phyloP scores from a whole-genome alignment of 2,113 vertebrate species.

The Tragelaphus strepsiceros region DNA sequence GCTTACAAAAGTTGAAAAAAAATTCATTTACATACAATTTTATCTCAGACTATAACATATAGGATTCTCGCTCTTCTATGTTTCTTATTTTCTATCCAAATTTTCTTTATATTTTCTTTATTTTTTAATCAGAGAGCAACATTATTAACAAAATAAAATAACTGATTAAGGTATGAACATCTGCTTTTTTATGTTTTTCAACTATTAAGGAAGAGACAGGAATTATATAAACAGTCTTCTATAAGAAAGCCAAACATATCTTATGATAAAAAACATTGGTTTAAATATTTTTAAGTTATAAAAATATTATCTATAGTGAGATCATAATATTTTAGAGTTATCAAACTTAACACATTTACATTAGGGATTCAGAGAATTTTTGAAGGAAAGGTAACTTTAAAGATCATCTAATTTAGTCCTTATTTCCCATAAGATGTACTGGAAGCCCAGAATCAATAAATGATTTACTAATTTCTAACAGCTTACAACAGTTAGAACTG shows the following conservation, averaged over 20 bases:
- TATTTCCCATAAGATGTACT: not conserved
- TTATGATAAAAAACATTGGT: not conserved
- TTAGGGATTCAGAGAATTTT: not conserved
- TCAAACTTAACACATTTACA: not conserved
- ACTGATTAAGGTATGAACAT: not conserved
- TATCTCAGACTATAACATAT: not conserved
- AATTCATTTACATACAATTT: not conserved
- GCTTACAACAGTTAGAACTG: not conserved
- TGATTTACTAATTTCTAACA: not conserved
- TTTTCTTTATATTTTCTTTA: not conserved
- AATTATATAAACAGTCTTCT: not conserved
- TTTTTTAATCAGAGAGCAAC: not conserved
- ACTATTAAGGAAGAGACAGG: not conserved
- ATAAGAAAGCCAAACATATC: not conserved
- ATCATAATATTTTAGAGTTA: not conserved
- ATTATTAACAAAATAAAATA: not conserved
- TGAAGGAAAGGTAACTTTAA: not conserved
- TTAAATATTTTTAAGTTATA: not conserved
- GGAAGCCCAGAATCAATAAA: not conserved
- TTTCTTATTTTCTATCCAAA: not conserved
- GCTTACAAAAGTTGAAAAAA: not conserved
- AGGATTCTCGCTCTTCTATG: not conserved
- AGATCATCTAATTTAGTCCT: not conserved
- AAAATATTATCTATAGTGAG: not conserved
- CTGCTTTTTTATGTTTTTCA: not conserved